These are phyloP conservation scores for Orestias chungarensis DNA, from an alignment of 2,797 vertebrate genomes.

Conservation along the genomic window DNA sequence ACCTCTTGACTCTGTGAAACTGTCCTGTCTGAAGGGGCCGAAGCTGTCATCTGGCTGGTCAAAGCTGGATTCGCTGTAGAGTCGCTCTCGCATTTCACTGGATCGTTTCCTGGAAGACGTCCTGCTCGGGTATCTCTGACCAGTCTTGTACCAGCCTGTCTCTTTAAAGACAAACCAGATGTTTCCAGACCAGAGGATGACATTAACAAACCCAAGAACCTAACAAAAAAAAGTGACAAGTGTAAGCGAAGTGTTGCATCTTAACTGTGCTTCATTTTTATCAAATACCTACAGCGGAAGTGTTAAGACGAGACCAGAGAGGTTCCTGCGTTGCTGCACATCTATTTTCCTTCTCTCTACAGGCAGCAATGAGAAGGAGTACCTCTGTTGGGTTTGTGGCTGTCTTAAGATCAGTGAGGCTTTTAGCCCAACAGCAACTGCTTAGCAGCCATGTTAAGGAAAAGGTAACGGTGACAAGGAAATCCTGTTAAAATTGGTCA, in stretches of 20 bases:
- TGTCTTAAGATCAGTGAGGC: conserved; percentile 90
- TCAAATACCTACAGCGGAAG: conserved; percentile 88
- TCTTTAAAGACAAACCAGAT: conserved; percentile 99
- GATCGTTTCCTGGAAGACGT: conserved; percentile 88
- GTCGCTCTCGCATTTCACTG: conserved; percentile 84
- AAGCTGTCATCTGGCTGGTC: conserved; percentile 84
- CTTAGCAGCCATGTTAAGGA: conserved; percentile 94
- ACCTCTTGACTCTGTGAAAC: conserved; percentile 62
- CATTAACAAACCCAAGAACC: conserved; percentile 97
- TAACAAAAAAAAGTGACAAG: conserved; percentile 51
- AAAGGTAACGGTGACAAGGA: conserved; percentile 92
- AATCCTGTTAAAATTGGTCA: conserved; percentile 83
- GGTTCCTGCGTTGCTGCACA: conserved; percentile 87
- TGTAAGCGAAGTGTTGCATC: conserved; percentile 5
- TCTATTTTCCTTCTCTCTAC: conserved; percentile 89
- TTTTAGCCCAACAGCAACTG: conserved; percentile 94
- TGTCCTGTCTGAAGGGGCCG: conserved; percentile 79
- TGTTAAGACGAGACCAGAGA: conserved; percentile 92
- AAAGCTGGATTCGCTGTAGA: conserved; percentile 87
- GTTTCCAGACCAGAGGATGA: conserved; percentile 96
- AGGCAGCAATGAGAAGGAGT: conserved; percentile 91
- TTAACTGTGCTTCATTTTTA: not conserved
- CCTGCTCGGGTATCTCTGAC: conserved; percentile 87
- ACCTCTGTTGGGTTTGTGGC: conserved; percentile 90
- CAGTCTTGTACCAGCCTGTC: conserved; percentile 94